Evolutionary conservation across 2,797 vertebrate species (phyloP).

Genomic region (Clangula hyemalis): DNA sequence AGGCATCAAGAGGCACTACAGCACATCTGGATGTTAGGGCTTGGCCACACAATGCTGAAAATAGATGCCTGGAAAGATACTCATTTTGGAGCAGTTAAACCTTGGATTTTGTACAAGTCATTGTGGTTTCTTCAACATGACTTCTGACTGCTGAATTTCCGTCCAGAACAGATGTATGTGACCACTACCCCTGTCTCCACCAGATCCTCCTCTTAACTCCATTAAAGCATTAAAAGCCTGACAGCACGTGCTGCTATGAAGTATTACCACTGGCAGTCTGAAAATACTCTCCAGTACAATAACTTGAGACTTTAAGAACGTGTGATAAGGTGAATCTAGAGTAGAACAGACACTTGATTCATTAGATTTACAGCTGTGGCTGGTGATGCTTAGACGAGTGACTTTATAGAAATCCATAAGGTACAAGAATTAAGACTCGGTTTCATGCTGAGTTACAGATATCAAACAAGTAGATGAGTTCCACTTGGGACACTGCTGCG

Average conservation of each 20-base stretch:
- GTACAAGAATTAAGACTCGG: background rate
- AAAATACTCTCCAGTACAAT: background rate
- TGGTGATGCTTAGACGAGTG: background rate
- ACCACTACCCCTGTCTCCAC: background rate
- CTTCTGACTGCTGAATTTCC: background rate
- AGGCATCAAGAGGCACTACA: background rate
- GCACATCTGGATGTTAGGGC: background rate
- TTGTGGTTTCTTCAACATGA: background rate
- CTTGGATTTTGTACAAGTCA: background rate
- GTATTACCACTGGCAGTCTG: accelerated
- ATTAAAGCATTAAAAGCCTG: background rate
- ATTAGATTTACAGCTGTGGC: background rate
- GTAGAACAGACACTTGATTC: background rate
- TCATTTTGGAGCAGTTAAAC: background rate
- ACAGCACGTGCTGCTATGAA: background rate
- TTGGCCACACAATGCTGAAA: background rate
- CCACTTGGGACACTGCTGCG: background rate
- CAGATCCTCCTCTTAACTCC: background rate
- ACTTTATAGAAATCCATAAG: background rate
- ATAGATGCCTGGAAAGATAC: background rate
- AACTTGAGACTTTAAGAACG: background rate
- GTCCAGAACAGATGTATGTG: background rate
- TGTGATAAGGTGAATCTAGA: background rate
- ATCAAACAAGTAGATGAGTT: background rate
- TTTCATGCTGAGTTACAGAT: background rate